Evolutionary conservation across 2,888 invertebrate species (phyloP).

Genomic region (Choreutis nemorana): DNA sequence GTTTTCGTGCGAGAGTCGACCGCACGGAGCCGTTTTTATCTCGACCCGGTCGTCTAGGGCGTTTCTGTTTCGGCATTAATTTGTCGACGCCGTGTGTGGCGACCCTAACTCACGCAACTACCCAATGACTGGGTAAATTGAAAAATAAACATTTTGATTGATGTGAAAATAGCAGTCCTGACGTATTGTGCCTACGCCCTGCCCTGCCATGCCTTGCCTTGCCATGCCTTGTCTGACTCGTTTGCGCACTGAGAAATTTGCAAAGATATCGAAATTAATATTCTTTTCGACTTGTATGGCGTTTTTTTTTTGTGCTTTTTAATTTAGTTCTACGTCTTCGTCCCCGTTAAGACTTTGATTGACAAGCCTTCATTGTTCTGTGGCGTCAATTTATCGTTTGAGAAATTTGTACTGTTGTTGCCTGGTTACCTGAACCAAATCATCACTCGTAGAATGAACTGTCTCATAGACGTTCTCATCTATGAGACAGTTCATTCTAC

Average conservation of each 20-base stretch:
- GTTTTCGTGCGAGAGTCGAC: no score
- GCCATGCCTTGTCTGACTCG: slow-evolving; percentile 45
- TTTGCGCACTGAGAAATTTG: slow-evolving; percentile 13
- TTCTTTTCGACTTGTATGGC: background rate
- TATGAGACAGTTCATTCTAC: no score
- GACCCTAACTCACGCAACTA: slow-evolving; percentile 48
- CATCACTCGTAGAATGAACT: no score
- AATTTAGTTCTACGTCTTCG: no score
- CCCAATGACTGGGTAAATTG: slow-evolving; percentile 56
- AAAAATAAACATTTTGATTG: slow-evolving; percentile 62
- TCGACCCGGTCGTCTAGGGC: slow-evolving; percentile 13
- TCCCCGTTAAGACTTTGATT: no score
- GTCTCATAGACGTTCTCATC: no score
- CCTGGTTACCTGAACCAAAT: no score
- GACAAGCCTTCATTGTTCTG: no score
- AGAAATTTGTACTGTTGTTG: no score
- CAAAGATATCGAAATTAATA: slow-evolving; percentile 10
- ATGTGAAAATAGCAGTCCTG: slow-evolving; percentile 31
- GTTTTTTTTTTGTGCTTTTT: no score
- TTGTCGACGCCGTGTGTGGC: slow-evolving; percentile 60
- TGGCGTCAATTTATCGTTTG: no score
- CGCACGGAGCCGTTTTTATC: background rate
- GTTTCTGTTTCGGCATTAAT: slow-evolving; percentile 29
- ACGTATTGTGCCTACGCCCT: slow-evolving; percentile 13
- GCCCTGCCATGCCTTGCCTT: slow-evolving; percentile 9